Evolutionary conservation across 2,797 vertebrate species (phyloP), one percentile per base, ranked within the genome.

Genomic region (Halcyon chelicuti): DNA sequence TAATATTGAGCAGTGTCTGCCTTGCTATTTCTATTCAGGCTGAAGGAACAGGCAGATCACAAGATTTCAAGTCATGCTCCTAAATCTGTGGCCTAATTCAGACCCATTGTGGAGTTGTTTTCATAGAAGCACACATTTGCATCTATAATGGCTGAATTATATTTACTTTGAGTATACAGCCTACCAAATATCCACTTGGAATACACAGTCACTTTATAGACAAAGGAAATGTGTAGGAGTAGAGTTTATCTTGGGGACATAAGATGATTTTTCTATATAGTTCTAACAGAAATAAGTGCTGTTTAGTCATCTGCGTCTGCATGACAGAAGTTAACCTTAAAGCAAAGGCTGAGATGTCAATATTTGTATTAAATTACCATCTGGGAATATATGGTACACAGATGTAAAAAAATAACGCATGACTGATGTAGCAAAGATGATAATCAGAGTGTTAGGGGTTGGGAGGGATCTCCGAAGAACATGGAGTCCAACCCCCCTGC

Each of bases 11-110:
- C 44, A 73, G 33, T 54, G 57, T 21, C 62, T 95, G 80, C 85
- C 21, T 86, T 91, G 54, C 79, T 74, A 3, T 63, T 94, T 84
- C 91, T 75, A 28, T 74, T 93, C 62, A 83, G 51, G 62, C 54
- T 71, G 76, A 92, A 55, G 52, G 52, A 81, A 65, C 44, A 57
- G 74, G 62, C 67, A 93, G 77, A 84, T 88, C 20, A 60, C 62
- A 79, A 58, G 39, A 83, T 81, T 94, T 88, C 51, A 84, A 80
- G 37, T 81, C n/a, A 12, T 90, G 19, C 33, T 88, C 66, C 54
- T 42, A 47, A 85, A 86, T 88, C 60, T 82, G 66, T 76, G 73
- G 72, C 55, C 71, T 88, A 57, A 92, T 93, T 88, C 71, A 84
- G 70, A 74, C 26, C 17, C 80, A 74, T 61, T 94, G 80, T 88